Evolutionary conservation across 2,797 vertebrate species (phyloP), one percentile per base, ranked within the genome.

Genomic region (Chaetophractus vellerosus): DNA sequence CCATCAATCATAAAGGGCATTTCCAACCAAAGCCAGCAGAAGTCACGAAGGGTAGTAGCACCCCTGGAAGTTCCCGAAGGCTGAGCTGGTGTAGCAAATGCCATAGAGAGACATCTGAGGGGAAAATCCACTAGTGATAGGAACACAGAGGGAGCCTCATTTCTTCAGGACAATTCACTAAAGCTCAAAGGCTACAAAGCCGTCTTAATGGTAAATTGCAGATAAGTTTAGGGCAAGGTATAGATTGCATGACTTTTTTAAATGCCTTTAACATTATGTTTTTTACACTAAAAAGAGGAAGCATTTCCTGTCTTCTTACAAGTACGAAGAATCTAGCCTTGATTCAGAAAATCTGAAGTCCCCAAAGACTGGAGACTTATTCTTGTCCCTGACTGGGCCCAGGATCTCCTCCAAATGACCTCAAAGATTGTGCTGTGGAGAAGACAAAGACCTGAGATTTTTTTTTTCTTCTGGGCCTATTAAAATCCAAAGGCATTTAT

Each of bases 401-500:
- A 74, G 15, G 36, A 23, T 78, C 33, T 26, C 76, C 66, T 94
- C 41, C n/a, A 81, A 84, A 81, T 18, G 50, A 33, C n/a, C 69
- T 75, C 21, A 45, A 68, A 95, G 59, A 71, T 48, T 82, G 16
- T 91, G 8, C 48, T 85, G 9, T 26, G 23, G 48, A 4, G n/a
- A 61, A 69, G 64, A 55, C 21, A 81, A 55, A 94, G 57, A 18
- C 28, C n/a, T 66, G 16, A 72, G 28, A 24, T 59, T 61, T 82
- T 23, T 93, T 91, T 84, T 93, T 91, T 84, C 48, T 79, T 61
- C 38, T 28, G 61, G 31, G 36, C 31, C 85, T 96, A 78, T 85
- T 84, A 50, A 85, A 94, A 95, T 94, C 89, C 84, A 91, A 48
- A 91, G 33, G 66, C 68, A 88, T 55, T 91, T 91, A 91, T 9